phyloP scores from a whole-genome alignment of 2,797 vertebrate species.

The Melanotaenia pygmaea region DNA sequence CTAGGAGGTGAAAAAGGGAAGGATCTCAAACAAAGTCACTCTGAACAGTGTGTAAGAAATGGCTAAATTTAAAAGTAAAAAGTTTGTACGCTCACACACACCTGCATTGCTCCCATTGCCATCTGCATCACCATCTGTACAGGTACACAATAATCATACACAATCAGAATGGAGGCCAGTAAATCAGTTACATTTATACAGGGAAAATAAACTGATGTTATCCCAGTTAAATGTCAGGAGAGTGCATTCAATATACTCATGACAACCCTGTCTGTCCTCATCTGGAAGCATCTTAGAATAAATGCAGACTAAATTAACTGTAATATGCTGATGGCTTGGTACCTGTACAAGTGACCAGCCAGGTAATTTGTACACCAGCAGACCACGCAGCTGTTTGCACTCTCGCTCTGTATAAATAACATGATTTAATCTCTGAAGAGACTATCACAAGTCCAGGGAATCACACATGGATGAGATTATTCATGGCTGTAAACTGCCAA shows the following conservation, averaged over 20 bases:
- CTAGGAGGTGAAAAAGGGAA: constrained; percentile 1
- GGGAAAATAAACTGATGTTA: constrained; percentile 32
- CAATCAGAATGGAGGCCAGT: constrained; percentile 67
- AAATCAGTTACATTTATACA: constrained; percentile 46
- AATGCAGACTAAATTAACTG: constrained; percentile 2
- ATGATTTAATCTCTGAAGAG: constrained; percentile 13
- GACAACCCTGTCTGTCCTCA: constrained; percentile 14
- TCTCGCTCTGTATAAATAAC: constrained; percentile 19
- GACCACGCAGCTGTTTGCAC: constrained; percentile 33
- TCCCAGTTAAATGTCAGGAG: constrained; percentile 29
- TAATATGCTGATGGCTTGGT: neutral
- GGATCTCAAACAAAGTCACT: constrained; percentile 42
- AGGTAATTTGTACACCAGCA: constrained; percentile 23
- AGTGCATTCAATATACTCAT: constrained; percentile 22
- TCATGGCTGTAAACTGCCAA: constrained; percentile 26
- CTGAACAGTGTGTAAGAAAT: constrained; percentile 38
- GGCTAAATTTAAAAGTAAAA: constrained; percentile 29
- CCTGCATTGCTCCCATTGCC: constrained; percentile 85
- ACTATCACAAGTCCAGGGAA: constrained; percentile 20
- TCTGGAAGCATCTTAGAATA: constrained; percentile 10
- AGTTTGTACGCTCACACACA: constrained; percentile 67
- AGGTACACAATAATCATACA: constrained; percentile 79
- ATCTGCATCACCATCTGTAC: constrained; percentile 85
- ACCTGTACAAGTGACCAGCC: constrained; percentile 31
- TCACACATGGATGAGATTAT: constrained; percentile 17